Conservation (phyloP, 1,140 invertebrate species). For the Drosophila novamexicana region DNA sequence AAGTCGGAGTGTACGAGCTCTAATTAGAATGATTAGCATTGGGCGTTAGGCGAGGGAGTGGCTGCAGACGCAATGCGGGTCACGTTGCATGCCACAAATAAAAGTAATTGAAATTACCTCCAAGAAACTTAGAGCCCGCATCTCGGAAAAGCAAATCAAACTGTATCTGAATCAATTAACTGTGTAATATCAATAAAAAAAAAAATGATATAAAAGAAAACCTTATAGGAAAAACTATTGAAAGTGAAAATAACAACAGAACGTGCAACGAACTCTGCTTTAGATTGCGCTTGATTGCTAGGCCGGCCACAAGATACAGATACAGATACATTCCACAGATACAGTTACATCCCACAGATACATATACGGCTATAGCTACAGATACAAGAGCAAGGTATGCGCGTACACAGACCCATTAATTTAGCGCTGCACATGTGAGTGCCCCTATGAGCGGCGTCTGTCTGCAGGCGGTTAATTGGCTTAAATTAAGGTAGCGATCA, state of each 20-base stretch:
- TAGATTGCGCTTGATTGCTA: constrained; percentile 66
- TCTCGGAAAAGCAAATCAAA: constrained; percentile 35
- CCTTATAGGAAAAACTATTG: neutral
- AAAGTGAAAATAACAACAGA: constrained; percentile 61
- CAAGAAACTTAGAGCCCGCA: constrained; percentile 44
- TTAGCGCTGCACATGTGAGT: constrained; percentile 37
- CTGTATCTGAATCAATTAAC: constrained; percentile 68
- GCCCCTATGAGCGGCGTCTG: constrained; percentile 44
- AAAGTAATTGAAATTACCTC: neutral
- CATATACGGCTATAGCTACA: neutral
- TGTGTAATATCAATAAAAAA: constrained; percentile 59
- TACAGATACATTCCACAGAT: constrained; percentile 14
- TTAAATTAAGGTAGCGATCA: constrained; percentile 84
- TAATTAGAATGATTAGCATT: constrained; percentile 30
- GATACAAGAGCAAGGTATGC: constrained; percentile 33
- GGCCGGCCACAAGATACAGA: constrained; percentile 34
- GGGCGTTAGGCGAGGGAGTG: neutral
- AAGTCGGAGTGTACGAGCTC: neutral
- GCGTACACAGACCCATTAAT: constrained; percentile 30
- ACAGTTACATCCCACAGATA: constrained; percentile 24
- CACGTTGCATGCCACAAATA: neutral
- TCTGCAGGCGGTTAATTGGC: constrained; percentile 82
- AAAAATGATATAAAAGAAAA: neutral
- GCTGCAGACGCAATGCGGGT: constrained; percentile 14
- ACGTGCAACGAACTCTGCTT: constrained; percentile 75